Conservation (phyloP, 2,797 vertebrate genomes). For the Amniataba percoides region DNA sequence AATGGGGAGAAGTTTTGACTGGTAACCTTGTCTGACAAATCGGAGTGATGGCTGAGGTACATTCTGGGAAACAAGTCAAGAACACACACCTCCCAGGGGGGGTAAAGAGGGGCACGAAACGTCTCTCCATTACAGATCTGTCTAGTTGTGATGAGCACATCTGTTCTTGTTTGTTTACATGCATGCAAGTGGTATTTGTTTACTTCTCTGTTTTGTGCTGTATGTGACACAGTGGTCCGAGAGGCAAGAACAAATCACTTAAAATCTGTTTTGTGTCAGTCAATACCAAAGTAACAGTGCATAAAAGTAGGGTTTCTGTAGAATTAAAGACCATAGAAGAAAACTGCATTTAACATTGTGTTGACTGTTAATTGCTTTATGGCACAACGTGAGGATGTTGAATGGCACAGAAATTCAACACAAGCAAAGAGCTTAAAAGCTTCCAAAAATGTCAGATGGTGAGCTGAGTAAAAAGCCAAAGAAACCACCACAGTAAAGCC, state of each 20-base stretch:
- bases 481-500: background rate
- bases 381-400: conserved; percentile 1
- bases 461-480: background rate
- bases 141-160: conserved; percentile 39
- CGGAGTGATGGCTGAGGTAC: conserved; percentile 13
- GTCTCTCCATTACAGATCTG: conserved; percentile 39
- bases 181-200: conserved; percentile 1
- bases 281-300: background rate
- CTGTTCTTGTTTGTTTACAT: conserved; percentile 24
- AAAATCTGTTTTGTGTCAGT: background rate
- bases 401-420: background rate
- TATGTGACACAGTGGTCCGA: background rate
- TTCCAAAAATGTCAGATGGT: background rate
- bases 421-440: background rate
- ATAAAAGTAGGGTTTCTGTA: background rate
- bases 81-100: conserved; percentile 33
- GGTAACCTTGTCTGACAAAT: conserved; percentile 22
- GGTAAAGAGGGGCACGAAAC: conserved; percentile 11
- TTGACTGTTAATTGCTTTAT: background rate
- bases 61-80: conserved; percentile 41
- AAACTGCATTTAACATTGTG: background rate
- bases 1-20: background rate
- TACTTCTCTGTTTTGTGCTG: background rate
- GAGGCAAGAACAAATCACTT: background rate
- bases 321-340: background rate